These are phyloP conservation scores for Ips typographus DNA, from an alignment of 1,140 invertebrate genomes.

Conservation along the genomic window DNA sequence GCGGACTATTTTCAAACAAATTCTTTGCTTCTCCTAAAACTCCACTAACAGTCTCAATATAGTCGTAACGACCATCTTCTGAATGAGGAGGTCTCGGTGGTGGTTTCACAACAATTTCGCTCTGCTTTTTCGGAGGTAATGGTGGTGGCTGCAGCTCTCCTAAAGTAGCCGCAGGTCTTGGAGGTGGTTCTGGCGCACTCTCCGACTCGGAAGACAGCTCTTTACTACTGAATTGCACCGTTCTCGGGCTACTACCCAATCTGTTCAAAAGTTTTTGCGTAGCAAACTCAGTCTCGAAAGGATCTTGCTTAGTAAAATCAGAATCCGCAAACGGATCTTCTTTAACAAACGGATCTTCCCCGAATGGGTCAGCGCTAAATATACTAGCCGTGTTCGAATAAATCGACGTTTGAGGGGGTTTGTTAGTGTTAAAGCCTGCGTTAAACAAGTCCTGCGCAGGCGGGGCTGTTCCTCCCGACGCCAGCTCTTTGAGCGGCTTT, in stretches of 20 bases:
- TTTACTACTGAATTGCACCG: neutral
- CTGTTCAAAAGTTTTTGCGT: slow-evolving; percentile 23
- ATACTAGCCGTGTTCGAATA: slow-evolving; percentile 46
- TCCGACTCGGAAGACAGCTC: slow-evolving; percentile 49
- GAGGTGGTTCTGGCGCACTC: slow-evolving; percentile 68
- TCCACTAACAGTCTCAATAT: slow-evolving; percentile 59
- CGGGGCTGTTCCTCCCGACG: slow-evolving; percentile 45
- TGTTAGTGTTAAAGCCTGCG: slow-evolving; percentile 35
- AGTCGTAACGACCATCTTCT: slow-evolving; percentile 62
- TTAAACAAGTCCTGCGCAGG: slow-evolving; percentile 33
- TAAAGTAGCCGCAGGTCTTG: slow-evolving; percentile 59
- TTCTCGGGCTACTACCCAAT: slow-evolving; percentile 37
- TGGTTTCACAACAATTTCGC: slow-evolving; percentile 55
- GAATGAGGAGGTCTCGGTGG: slow-evolving; percentile 66
- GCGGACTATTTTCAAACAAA: slow-evolving; percentile 54
- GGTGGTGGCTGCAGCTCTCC: slow-evolving; percentile 74
- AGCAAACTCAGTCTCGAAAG: slow-evolving; percentile 61
- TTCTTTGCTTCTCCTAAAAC: slow-evolving; percentile 47
- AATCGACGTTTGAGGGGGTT: slow-evolving; percentile 46
- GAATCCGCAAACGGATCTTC: slow-evolving; percentile 64
- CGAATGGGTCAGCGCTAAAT: slow-evolving; percentile 64
- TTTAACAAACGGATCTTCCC: slow-evolving; percentile 69
- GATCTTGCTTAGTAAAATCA: slow-evolving; percentile 58
- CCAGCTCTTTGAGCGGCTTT: slow-evolving; percentile 84
- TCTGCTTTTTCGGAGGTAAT: slow-evolving; percentile 78